Base-by-base conservation (phyloP, 2,797 vertebrate genomes). In the Apogon talboti region DNA sequence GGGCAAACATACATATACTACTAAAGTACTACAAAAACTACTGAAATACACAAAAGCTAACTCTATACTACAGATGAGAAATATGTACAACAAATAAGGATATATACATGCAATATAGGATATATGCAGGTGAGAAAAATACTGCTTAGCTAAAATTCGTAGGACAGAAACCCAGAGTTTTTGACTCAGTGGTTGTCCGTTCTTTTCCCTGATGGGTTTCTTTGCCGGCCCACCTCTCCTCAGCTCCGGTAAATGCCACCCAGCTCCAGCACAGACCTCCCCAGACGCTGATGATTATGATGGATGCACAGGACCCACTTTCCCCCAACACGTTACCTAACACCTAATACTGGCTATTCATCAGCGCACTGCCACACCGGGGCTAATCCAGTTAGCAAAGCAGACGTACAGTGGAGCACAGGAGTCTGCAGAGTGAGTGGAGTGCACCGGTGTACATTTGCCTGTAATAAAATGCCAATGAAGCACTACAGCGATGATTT, bases 321-420 rank as follows among this genome's bases (percentile, higher is more conserved):
- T 51, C 54, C 47, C 28, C 52, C 61, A 58, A 33, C 79, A 63
- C 11, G 24, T 69, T 73, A 74, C 56, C 69, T 43, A 77, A 83
- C 76, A 81, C 76, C 83, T 78, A 71, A 77, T 42, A 57, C 71
- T 62, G 35, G 51, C 79, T 78, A 83, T 87, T 87, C 82, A 89
- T 90, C 81, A 87, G 57, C 56, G 44, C 46, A 44, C 82, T 58
- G 41, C 54, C 13, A 41, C 53, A 50, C 43, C n/a, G 6, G 8
- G 10, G 44, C 55, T 84, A 76, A 83, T 70, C 71, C 58, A 51
- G 69, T 86, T 83, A 79, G 71, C 28, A 4, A 42, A 48, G 63
- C 46, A 46, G 51, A 59, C 66, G 19, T 18, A 40, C n/a, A n/a
- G n/a, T n/a, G n/a, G 62, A 60, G 54, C 47, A 55, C 54, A 52